A percentile compares a stretch with the other conserved stretches of the same genome.
These are phyloP conservation scores for Apodemia duryi DNA, from an alignment of 2,888 invertebrate genomes.

Conservation along the genomic window DNA sequence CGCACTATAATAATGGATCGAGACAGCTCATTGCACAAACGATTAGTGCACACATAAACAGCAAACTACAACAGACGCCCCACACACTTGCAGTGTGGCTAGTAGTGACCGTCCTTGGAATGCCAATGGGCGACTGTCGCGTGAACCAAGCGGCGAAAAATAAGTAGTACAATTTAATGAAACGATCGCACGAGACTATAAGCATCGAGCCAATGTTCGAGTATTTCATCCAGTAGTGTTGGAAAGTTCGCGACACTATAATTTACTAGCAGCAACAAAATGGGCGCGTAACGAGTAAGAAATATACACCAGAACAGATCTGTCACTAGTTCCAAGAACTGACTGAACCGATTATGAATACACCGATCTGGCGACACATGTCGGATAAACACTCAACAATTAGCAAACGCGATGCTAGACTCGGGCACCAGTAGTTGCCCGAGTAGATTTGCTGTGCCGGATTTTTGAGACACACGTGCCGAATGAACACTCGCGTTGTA, in stretches of 20 bases:
- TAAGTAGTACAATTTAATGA: neutral
- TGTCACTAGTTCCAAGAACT: neutral
- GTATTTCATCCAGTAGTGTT: neutral
- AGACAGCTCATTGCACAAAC: neutral
- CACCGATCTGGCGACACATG: neutral
- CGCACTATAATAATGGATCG: neutral
- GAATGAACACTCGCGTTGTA: no score
- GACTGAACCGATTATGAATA: neutral
- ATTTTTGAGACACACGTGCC: no score
- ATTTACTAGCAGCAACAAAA: neutral
- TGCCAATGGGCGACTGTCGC: neutral
- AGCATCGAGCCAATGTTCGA: neutral
- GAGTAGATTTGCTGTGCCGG: no score
- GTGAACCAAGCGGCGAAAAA: neutral
- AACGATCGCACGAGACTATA: neutral
- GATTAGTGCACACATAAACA: neutral
- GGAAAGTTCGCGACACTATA: neutral
- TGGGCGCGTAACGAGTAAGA: neutral
- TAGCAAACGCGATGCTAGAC: no score
- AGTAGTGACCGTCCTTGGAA: neutral
- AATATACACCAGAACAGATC: neutral
- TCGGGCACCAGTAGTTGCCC: no score
- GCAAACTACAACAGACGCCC: neutral
- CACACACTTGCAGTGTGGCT: neutral
- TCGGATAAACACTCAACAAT: neutral